Percentiles rank a stretch among this genome's conserved stretches.
These are phyloP conservation scores for Erebia ligea DNA, from an alignment of 2,888 invertebrate genomes.

Conservation along the genomic window DNA sequence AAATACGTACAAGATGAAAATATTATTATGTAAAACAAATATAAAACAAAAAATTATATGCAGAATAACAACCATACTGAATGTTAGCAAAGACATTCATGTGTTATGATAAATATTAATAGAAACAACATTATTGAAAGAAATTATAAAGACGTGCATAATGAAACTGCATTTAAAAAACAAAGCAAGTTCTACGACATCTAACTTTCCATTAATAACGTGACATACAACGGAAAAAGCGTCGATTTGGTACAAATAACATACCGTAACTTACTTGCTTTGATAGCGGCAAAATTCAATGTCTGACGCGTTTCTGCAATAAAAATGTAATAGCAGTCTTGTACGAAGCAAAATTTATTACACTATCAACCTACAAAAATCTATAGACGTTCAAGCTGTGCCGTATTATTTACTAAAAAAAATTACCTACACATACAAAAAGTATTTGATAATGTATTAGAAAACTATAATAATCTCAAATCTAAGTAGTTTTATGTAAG, in stretches of 20 bases:
- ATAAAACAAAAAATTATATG: background rate
- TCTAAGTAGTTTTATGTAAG: background rate
- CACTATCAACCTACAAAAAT: slow-evolving; percentile 15
- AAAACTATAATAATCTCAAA: background rate
- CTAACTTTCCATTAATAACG: slow-evolving; percentile 18
- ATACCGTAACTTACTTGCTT: slow-evolving; percentile 43
- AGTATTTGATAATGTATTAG: background rate
- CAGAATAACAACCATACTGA: background rate
- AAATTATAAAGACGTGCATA: slow-evolving; percentile 27
- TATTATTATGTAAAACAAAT: slow-evolving; percentile 2
- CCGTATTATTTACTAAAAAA: slow-evolving; percentile 2
- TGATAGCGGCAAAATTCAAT: slow-evolving; percentile 41
- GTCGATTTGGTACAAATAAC: slow-evolving; percentile 34
- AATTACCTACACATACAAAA: background rate
- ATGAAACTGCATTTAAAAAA: slow-evolving; percentile 17
- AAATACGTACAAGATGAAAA: background rate
- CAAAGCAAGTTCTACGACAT: slow-evolving; percentile 26
- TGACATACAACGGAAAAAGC: slow-evolving; percentile 36
- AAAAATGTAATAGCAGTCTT: slow-evolving; percentile 44
- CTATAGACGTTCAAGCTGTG: slow-evolving; percentile 10
- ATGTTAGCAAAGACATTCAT: slow-evolving; percentile 14
- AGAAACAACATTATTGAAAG: background rate
- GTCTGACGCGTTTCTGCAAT: slow-evolving; percentile 44
- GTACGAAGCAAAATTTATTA: slow-evolving; percentile 40
- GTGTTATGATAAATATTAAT: background rate